Conservation (phyloP, 2,797 vertebrate genomes). For the Vipera ursinii region DNA sequence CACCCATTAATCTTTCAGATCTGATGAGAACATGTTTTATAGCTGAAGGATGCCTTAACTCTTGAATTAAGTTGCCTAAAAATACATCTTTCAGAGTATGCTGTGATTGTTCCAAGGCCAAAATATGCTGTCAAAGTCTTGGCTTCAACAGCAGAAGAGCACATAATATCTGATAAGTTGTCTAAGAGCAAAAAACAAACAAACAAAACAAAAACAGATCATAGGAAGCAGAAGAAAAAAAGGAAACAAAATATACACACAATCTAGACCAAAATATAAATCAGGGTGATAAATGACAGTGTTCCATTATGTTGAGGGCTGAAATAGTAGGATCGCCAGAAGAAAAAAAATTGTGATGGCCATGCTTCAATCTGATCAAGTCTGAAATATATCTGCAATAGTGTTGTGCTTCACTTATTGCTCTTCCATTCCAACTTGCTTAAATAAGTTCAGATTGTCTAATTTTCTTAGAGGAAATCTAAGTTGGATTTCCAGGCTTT, state of each 20-base stretch:
- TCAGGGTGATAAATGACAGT: neutral
- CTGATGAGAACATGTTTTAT: neutral
- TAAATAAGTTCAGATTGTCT: neutral
- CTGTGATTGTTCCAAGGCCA: neutral
- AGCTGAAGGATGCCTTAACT: neutral
- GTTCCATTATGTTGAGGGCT: neutral
- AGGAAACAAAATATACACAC: neutral
- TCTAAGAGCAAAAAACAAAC: neutral
- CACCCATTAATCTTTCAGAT: neutral
- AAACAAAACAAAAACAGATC: neutral
- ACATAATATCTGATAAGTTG: neutral
- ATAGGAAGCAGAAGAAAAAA: neutral
- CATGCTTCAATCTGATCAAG: neutral
- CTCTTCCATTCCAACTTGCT: neutral
- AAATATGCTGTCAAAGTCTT: neutral
- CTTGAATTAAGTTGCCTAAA: neutral
- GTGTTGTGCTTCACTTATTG: neutral
- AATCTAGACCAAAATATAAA: neutral
- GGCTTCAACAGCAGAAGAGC: neutral
- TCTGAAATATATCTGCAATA: neutral
- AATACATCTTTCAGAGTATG: neutral
- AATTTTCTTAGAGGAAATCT: neutral
- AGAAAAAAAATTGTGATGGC: neutral
- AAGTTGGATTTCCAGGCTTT: neutral
- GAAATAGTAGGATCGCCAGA: neutral